Evolutionary conservation across 92 coral and sea anemone species (phyloP), one percentile per base, ranked within the genome.

Genomic region (Phenganax marumi): DNA sequence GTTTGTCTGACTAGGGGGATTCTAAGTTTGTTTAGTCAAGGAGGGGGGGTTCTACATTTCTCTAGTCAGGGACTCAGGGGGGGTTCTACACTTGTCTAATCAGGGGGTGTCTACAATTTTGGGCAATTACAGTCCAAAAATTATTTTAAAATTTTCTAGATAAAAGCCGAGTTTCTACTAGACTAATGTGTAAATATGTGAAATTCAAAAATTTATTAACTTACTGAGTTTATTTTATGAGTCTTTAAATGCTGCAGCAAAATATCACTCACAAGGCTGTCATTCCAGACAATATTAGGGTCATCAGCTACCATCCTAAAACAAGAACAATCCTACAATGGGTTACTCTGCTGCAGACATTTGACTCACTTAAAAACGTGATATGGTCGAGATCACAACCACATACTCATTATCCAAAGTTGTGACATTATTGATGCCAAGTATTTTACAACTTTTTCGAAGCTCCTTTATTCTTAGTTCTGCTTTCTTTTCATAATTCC

Each of bases 401-500:
- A 63, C 76, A 80, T 87, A 95, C 98, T 82, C 86, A 73, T 89
- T 85, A 21, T 92, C 92, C 33, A 92, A 48, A 22, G 91, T 61
- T 2, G 89, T 78, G 50, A 95, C 88, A 85, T 86, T 84, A 39
- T 73, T 70, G 72, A 95, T 92, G 63, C 97, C 97, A n/a, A 95
- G 88, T 79, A 95, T 84, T 72, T 76, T 76, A 62, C 98, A 95
- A 79, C 98, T 95, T 17, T 81, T 82, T 10, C 81, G 50, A 49
- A 95, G 83, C 68, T 95, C 98, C 55, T 86, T 52, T 88, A 79
- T 89, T 73, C 98, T 88, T 56, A 53, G 65, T 26, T 91, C 84
- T 8, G 97, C 97, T 75, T 91, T 85, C 8, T 85, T 81, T 79
- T 90, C 89, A 81, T 79, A 92, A 84, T 95, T 85, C 24, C 98